phyloP scores from a whole-genome alignment of 2,113 vertebrate genomes.

The Lampris megalopsis region DNA sequence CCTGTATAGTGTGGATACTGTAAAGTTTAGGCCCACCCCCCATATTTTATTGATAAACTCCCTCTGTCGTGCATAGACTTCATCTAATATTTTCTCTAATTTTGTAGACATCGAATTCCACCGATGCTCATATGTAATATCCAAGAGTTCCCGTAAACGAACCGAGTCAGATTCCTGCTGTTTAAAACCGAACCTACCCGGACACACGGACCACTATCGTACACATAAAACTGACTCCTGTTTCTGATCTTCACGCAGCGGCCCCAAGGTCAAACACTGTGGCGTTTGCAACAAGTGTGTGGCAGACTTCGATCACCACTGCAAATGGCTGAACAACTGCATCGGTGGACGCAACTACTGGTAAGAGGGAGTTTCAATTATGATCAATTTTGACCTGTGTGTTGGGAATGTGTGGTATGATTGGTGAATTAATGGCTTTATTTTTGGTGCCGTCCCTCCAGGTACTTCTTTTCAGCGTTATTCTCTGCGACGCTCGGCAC shows the following conservation, averaged over 20 bases:
- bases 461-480: slow-evolving; percentile 84
- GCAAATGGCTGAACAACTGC: slow-evolving; percentile 88
- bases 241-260: slow-evolving; percentile 64
- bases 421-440: background rate
- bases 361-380: slow-evolving; percentile 66
- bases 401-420: background rate
- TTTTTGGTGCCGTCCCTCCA: slow-evolving; percentile 48
- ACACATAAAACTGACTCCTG: background rate
- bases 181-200: too few relatives aligned
- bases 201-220: too few relatives aligned
- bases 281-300: slow-evolving; percentile 87
- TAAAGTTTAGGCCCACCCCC: too few relatives aligned
- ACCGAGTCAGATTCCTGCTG: too few relatives aligned
- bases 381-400: background rate
- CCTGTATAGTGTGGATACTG: too few relatives aligned
- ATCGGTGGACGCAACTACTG: slow-evolving; percentile 86
- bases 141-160: too few relatives aligned
- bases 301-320: slow-evolving; percentile 86
- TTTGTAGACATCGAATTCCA: too few relatives aligned
- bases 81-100: too few relatives aligned
- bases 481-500: slow-evolving; percentile 74
- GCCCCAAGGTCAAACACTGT: slow-evolving; percentile 85
- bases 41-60: too few relatives aligned
- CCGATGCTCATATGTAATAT: too few relatives aligned
- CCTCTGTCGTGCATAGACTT: too few relatives aligned